Percentiles rank a stretch among this genome's conserved stretches.
These are phyloP conservation scores for Diuraphis noxia DNA, from an alignment of 1,140 invertebrate genomes.

Conservation along the genomic window DNA sequence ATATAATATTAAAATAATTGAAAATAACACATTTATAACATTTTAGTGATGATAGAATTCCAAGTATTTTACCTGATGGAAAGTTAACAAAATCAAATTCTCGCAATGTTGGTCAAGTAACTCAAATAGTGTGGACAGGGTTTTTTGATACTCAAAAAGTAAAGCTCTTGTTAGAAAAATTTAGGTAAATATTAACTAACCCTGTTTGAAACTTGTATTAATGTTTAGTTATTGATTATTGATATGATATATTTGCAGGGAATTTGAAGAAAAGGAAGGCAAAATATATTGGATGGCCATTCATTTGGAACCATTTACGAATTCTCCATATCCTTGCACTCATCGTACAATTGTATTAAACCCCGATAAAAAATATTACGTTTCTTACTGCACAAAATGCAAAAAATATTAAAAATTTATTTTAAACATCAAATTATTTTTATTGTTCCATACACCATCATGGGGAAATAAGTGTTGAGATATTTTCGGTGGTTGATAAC, in stretches of 20 bases:
- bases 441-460: neutral
- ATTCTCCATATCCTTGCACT: neutral
- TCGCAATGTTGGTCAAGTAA: constrained; percentile 30
- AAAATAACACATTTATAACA: neutral
- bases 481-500: no score
- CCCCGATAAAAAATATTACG: neutral
- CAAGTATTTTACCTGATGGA: neutral
- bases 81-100: constrained; percentile 47
- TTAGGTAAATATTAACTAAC: constrained; percentile 1
- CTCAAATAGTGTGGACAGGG: constrained; percentile 32
- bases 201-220: neutral
- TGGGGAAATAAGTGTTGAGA: neutral
- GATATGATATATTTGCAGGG: neutral
- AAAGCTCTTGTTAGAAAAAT: neutral
- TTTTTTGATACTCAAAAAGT: constrained; percentile 35
- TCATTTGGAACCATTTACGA: constrained; percentile 31
- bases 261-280: constrained; percentile 12
- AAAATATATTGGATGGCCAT: neutral
- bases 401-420: constrained; percentile 24
- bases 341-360: constrained; percentile 47
- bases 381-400: constrained; percentile 14
- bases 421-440: neutral
- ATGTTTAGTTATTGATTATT: neutral
- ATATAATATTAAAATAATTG: neutral
- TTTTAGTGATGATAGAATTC: neutral